Evolutionary conservation across 1,140 invertebrate species (phyloP).

Genomic region (Heliconius nattereri): DNA sequence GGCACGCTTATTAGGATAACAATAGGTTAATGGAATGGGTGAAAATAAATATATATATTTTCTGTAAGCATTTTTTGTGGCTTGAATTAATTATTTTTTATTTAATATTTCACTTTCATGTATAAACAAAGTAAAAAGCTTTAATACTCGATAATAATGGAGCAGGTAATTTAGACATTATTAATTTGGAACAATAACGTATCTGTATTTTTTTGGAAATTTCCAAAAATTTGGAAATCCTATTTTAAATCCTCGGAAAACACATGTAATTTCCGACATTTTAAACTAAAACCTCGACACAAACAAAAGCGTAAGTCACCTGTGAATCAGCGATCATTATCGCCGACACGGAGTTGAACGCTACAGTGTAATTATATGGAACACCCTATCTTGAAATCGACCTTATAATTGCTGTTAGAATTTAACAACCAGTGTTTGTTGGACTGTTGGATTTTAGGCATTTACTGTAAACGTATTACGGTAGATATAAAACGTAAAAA

Average conservation of each 20-base stretch:
- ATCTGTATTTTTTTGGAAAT: too few species aligned
- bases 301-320: conserved; percentile 24
- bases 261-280: background rate
- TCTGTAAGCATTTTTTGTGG: background rate
- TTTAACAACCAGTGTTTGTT: conserved; percentile 17
- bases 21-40: background rate
- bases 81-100: background rate
- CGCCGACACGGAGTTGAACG: conserved; percentile 27
- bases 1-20: background rate
- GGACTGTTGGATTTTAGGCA: conserved; percentile 8
- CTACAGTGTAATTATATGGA: conserved; percentile 31
- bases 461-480: too few species aligned
- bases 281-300: background rate
- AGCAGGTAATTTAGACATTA: too few species aligned
- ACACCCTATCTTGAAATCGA: conserved; percentile 34
- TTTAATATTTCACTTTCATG: background rate
- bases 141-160: too few species aligned
- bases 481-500: too few species aligned
- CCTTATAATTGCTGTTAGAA: conserved; percentile 24
- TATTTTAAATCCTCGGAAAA: background rate
- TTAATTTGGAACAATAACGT: too few species aligned
- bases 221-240: too few species aligned
- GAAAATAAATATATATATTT: background rate
- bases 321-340: conserved; percentile 33
- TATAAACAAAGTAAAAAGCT: too few species aligned